Base-by-base conservation (phyloP, 2,888 invertebrate species). In the Ichneumoninae sp. region DNA sequence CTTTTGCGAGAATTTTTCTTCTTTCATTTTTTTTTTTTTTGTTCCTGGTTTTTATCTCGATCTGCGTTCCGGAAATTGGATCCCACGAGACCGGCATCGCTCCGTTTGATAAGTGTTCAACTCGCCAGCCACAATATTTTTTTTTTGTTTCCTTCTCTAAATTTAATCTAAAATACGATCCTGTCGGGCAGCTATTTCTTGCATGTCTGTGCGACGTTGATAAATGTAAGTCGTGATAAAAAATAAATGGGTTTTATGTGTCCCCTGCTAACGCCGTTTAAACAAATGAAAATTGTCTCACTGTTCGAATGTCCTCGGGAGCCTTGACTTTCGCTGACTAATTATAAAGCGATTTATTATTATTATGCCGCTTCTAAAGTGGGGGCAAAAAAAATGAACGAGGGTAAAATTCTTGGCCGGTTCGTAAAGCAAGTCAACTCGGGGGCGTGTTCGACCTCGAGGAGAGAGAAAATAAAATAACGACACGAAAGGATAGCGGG, bases 1-100 rank as follows among this genome's bases (percentile, higher is more conserved):
- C 76, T 69, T 30, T 70, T 33, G 71, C 65, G 30, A 50, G 40
- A 81, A 69, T 65, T 76, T 40, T 68, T 71, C n/a, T 26, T 52
- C 65, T 81, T 60, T 60, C 10, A 8, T 40, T 40, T 40, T 40
- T 40, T 40, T 40, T 40, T 40, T 40, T 40, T 40, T 10, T 63
- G 73, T 76, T 73, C 47, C 19, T 50, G 30, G 36, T 63, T 81
- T 77, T 33, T 68, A 44, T 13, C 66, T 40, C 54, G 44, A 76
- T 80, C 75, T 26, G 83, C 80, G 74, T 75, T 70, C 71, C 57
- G 83, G 75, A 76, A 73, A 83, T 73, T 68, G 40, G 40, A 70
- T n/a, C 30, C 30, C 52, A 76, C 47, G 66, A 66, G 74, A 44
- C 65, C 65, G 71, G 44, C 69, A 70, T 70, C 63, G 83, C 83